Conservation (phyloP, 2,888 invertebrate genomes). For the Junonia oenone region DNA sequence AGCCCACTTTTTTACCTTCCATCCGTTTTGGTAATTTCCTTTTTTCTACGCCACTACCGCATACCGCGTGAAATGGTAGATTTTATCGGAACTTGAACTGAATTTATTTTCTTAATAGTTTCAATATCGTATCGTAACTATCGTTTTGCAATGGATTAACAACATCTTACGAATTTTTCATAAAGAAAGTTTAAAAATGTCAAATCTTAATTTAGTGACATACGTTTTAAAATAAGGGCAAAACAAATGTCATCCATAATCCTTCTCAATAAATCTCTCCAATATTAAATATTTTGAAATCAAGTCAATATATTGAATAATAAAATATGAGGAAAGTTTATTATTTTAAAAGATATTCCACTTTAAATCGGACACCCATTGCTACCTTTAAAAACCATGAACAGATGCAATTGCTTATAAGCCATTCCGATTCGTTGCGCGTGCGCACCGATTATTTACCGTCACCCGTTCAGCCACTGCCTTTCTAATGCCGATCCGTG, state of each 20-base stretch:
- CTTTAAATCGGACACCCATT: constrained; percentile 44
- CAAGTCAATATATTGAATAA: neutral
- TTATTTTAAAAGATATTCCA: constrained; percentile 26
- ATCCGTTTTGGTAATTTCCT: constrained; percentile 69
- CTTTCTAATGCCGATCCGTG: constrained; percentile 62
- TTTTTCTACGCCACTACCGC: constrained; percentile 55
- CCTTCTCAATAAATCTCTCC: neutral
- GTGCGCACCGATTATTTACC: constrained; percentile 63
- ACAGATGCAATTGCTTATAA: constrained; percentile 59
- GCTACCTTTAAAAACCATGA: constrained; percentile 50
- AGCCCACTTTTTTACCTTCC: constrained; percentile 71
- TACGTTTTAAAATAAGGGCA: neutral
- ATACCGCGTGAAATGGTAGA: constrained; percentile 42
- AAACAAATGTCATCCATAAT: neutral
- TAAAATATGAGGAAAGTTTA: constrained; percentile 8
- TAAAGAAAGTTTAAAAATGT: neutral
- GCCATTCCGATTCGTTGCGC: constrained; percentile 66
- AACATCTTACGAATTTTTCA: neutral
- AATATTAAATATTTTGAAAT: neutral
- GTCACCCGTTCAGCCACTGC: constrained; percentile 56
- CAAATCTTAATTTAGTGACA: neutral
- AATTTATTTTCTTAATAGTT: neutral
- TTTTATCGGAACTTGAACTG: constrained; percentile 7
- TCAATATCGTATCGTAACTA: neutral
- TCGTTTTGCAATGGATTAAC: neutral